Base-by-base conservation (phyloP, 2,888 invertebrate genomes). In the Nymphalis urticae region DNA sequence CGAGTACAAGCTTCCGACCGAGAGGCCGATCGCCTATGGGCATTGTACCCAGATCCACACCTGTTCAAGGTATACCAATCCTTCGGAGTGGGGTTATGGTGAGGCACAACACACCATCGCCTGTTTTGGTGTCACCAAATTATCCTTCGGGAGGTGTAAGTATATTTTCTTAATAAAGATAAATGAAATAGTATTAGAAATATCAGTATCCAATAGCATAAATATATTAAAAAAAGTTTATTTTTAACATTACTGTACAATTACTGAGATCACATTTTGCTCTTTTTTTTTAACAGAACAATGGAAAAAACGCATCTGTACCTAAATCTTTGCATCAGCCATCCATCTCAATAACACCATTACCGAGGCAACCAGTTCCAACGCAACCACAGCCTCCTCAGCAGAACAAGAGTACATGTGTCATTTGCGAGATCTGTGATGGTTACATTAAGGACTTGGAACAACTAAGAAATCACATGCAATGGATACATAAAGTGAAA, bases 401-500 rank as follows among this genome's bases (percentile, higher is more conserved):
- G 64, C 88, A 93, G 63, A 95, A 94, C 74, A 96, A 97, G 86
- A 96, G 95, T 77, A 95, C 96, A 42, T 97, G 97, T 88, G 98
- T 98, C 75, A 97, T 98, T 76, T 99, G 98, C 88, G 98, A 98
- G 93, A 98, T 98, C 74, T 99, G 98, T 89, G 98, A 98, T 82
- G 98, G 98, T 27, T 98, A 98, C 84, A 98, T 98, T 73, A 98
- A 98, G 93, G 98, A 98, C 87, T 93, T 98, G 81, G 98, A 98
- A 81, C 98, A 98, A 84, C 91, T 98, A 73, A 94, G 98, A 74
- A 98, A 98, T 86, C 98, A 98, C 84, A 98, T 98, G 97, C 98
- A 98, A 84, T 98, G 98, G 97, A 98, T 98, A 85, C 98, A 98
- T 88, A 98, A 98, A 94, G 97, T 98, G 76, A 98, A 98, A 87